Conservation (phyloP, 2,888 invertebrate species). For the Pardosa pseudoannulata region DNA sequence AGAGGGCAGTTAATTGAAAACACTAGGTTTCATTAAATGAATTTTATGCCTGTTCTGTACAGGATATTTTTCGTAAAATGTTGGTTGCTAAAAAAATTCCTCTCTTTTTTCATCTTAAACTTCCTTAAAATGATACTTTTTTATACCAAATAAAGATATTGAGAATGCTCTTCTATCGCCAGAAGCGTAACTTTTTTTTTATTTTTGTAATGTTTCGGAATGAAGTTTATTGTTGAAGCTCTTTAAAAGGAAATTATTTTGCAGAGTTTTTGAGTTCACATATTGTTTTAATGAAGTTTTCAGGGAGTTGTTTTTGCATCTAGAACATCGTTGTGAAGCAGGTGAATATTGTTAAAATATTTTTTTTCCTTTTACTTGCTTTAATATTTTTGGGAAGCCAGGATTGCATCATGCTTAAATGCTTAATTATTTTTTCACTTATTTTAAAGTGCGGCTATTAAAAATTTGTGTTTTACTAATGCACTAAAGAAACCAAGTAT, state of each 20-base stretch:
- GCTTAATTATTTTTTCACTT: too few species aligned
- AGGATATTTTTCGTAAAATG: neutral
- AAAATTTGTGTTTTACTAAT: too few species aligned
- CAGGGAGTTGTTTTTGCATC: neutral
- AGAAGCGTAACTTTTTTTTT: neutral
- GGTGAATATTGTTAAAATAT: too few species aligned
- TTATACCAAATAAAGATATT: slow-evolving; percentile 3
- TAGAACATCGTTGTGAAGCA: neutral
- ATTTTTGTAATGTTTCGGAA: neutral
- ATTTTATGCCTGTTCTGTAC: slow-evolving; percentile 14
- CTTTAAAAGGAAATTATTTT: slow-evolving; percentile 12
- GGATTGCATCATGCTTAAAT: too few species aligned
- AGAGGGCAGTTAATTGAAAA: slow-evolving; percentile 32
- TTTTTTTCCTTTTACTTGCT: too few species aligned
- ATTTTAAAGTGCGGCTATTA: too few species aligned
- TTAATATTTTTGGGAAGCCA: too few species aligned
- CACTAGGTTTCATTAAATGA: slow-evolving; percentile 28
- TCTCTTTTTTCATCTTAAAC: neutral
- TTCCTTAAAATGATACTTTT: neutral
- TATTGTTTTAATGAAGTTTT: slow-evolving; percentile 1
- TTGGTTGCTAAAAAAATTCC: neutral
- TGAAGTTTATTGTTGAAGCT: neutral
- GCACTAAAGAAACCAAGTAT: too few species aligned
- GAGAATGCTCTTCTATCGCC: neutral
- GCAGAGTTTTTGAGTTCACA: neutral